Conservation (phyloP, 2,113 vertebrate genomes). For the Oceanodroma tethys region DNA sequence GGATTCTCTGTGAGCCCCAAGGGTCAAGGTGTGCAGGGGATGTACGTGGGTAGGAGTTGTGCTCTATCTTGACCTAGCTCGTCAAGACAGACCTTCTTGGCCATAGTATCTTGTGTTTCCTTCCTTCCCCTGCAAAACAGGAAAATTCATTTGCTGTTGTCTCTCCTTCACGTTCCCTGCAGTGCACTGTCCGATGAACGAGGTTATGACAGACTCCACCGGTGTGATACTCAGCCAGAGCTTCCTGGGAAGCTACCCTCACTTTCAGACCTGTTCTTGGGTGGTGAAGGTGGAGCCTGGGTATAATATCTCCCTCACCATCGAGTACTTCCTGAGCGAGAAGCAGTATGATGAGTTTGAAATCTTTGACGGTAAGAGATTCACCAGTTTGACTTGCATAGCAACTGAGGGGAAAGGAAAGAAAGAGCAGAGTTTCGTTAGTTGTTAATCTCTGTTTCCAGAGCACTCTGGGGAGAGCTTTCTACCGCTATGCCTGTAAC, state of each 20-base stretch:
- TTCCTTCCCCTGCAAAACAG: not conserved
- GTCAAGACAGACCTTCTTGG: not conserved
- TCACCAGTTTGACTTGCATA: fast-evolving
- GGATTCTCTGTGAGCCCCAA: not conserved
- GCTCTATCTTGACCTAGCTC: not conserved
- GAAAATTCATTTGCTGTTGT: fast-evolving
- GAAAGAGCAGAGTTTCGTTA: not conserved
- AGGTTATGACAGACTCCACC: constrained; percentile 87
- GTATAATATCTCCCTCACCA: constrained; percentile 90
- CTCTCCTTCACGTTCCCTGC: not conserved
- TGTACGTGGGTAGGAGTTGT: fast-evolving
- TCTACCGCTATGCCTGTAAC: not conserved
- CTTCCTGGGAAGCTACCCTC: constrained; percentile 87
- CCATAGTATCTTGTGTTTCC: fast-evolving
- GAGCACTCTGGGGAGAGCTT: not conserved
- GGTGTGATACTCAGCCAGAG: constrained; percentile 96
- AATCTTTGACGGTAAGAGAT: constrained; percentile 89
- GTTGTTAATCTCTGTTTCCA: not conserved
- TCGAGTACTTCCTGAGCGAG: constrained; percentile 95
- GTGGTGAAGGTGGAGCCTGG: constrained; percentile 88
- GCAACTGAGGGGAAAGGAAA: not conserved
- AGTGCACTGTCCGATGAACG: constrained; percentile 94
- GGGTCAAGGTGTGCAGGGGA: no score
- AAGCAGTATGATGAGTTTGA: constrained; percentile 95
- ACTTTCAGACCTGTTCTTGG: constrained; percentile 97